phyloP scores from a whole-genome alignment of 35 echinoderm and acorn worm species.

The Ptychodera flava region DNA sequence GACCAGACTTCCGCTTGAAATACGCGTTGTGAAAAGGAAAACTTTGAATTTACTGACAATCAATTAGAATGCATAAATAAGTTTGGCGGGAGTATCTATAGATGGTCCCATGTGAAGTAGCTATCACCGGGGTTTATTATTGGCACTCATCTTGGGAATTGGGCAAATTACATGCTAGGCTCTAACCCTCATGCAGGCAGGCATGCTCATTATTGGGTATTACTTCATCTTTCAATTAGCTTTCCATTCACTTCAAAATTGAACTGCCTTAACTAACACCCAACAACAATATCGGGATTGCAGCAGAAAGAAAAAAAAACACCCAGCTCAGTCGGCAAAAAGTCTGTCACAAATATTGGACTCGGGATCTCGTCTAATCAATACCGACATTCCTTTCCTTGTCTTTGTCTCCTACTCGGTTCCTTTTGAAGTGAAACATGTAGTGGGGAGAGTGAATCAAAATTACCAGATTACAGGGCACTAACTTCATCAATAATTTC shows the following conservation, averaged over 20 bases:
- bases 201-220: too few relatives aligned
- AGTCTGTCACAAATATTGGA: too few relatives aligned
- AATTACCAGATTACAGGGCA: background rate
- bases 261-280: too few relatives aligned
- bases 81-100: background rate
- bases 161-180: background rate
- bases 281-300: too few relatives aligned
- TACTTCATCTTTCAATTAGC: too few relatives aligned
- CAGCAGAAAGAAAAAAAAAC: too few relatives aligned
- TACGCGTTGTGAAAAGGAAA: too few relatives aligned
- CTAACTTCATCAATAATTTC: constrained; percentile 2
- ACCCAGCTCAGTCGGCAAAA: too few relatives aligned
- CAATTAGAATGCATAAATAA: background rate
- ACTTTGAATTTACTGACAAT: too few relatives aligned
- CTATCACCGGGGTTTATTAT: background rate
- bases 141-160: background rate
- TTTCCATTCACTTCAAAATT: too few relatives aligned
- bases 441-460: background rate
- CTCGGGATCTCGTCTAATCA: too few relatives aligned
- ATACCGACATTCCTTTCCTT: background rate
- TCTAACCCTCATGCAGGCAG: background rate
- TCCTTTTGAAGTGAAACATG: background rate
- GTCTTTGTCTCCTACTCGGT: background rate
- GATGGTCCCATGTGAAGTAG: background rate
- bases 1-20: too few relatives aligned